phyloP scores from a whole-genome alignment of 2,113 vertebrate species.

The Chloropsis hardwickii region DNA sequence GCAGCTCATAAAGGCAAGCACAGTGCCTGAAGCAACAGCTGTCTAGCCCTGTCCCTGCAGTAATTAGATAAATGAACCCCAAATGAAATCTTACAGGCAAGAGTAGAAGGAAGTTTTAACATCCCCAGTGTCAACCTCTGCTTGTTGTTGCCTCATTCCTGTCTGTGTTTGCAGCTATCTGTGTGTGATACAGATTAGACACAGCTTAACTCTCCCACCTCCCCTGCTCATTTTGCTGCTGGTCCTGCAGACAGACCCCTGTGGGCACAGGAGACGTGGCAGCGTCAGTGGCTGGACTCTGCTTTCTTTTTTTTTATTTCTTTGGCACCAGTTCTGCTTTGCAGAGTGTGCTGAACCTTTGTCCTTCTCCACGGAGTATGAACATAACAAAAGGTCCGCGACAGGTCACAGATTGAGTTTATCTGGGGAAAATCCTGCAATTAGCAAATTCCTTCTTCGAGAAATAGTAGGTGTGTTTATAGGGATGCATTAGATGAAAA shows the following conservation, averaged over 20 bases:
- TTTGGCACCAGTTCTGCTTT: neutral
- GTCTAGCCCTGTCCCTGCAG: neutral
- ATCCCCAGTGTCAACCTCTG: neutral
- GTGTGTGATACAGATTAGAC: neutral
- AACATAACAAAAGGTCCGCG: neutral
- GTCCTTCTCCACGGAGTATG: neutral
- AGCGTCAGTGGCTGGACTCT: neutral
- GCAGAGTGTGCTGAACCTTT: neutral
- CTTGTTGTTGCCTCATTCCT: neutral
- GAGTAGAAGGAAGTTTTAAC: neutral
- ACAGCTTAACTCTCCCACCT: neutral
- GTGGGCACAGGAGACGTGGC: neutral
- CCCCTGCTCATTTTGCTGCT: neutral
- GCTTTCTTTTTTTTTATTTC: neutral
- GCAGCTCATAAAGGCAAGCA: conserved; percentile 27
- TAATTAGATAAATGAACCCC: conserved; percentile 52
- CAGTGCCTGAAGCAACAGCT: conserved; percentile 53
- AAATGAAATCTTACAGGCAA: neutral
- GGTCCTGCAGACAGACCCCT: neutral
- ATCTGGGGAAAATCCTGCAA: neutral
- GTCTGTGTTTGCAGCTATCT: neutral
- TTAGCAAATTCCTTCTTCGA: neutral
- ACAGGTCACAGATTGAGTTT: neutral
- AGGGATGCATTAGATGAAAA: neutral
- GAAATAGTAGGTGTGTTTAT: neutral